Percentiles rank a stretch among this genome's conserved stretches.
phyloP scores from a whole-genome alignment of 35 echinoderm and acorn worm species.

The Lytechinus variegatus region DNA sequence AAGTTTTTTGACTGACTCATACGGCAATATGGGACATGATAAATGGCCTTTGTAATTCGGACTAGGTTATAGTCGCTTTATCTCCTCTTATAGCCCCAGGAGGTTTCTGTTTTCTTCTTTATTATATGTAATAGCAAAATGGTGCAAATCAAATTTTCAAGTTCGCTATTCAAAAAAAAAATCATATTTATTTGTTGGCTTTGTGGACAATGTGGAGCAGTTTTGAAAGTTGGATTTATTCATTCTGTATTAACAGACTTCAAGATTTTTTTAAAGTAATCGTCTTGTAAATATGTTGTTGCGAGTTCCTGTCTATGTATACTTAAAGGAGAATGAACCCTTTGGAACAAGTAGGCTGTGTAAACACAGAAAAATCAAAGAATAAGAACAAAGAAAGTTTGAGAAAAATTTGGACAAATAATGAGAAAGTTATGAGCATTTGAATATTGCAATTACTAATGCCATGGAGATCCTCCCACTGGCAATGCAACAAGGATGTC shows the following conservation, averaged over 20 bases:
- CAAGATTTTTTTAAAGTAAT: not conserved
- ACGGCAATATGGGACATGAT: not conserved
- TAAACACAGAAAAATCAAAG: no score
- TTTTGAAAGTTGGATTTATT: not conserved
- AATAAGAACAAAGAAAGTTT: no score
- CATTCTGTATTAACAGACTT: not conserved
- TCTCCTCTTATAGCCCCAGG: not conserved
- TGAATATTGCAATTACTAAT: no score
- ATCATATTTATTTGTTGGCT: not conserved
- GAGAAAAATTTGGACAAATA: no score
- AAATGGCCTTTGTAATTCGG: constrained; percentile 2
- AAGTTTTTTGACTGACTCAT: not conserved
- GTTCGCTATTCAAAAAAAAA: not conserved
- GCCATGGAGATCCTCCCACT: no score
- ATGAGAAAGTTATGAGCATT: no score
- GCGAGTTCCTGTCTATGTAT: no score
- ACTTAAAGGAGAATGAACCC: no score
- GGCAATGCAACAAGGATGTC: no score
- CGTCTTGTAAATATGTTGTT: not conserved
- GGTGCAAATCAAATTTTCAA: not conserved
- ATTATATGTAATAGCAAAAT: not conserved
- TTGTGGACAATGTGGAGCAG: not conserved
- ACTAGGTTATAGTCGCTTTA: constrained; percentile 1
- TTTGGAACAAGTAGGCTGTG: no score
- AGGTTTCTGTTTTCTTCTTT: not conserved